Evolutionary conservation across 2,888 invertebrate genomes (phyloP).

Genomic region (Stenichneumon culpator): DNA sequence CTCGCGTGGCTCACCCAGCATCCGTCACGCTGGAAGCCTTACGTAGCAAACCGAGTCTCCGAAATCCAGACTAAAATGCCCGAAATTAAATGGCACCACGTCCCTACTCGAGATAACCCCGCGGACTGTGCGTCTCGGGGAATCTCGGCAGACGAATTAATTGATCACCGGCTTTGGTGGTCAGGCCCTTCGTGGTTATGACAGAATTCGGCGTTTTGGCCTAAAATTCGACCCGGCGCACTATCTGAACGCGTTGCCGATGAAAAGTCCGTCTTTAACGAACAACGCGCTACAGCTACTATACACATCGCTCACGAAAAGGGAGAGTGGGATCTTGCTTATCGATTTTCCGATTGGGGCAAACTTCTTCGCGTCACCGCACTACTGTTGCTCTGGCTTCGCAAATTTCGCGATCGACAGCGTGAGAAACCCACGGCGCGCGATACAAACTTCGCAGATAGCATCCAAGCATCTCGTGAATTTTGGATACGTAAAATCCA

Average conservation of each 20-base stretch:
- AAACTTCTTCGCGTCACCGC: slow-evolving; percentile 50
- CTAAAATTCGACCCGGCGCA: slow-evolving; percentile 5
- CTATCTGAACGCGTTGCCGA: background rate
- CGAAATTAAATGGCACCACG: slow-evolving; percentile 73
- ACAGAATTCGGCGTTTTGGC: slow-evolving; percentile 34
- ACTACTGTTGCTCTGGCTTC: background rate
- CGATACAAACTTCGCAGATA: background rate
- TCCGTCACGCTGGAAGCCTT: slow-evolving; percentile 67
- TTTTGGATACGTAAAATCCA: slow-evolving; percentile 27
- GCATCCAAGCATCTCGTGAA: slow-evolving; percentile 6
- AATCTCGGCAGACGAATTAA: slow-evolving; percentile 60
- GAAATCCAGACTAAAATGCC: slow-evolving; percentile 74
- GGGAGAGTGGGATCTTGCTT: slow-evolving; percentile 19
- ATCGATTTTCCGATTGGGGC: slow-evolving; percentile 36
- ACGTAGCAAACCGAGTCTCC: slow-evolving; percentile 75
- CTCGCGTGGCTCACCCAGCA: slow-evolving; percentile 71
- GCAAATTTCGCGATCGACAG: background rate
- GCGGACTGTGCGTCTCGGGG: slow-evolving; percentile 78
- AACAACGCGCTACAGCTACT: background rate
- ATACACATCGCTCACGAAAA: background rate
- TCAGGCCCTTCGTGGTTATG: slow-evolving; percentile 68
- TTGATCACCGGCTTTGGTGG: slow-evolving; percentile 69
- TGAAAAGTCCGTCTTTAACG: background rate
- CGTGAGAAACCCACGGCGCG: background rate
- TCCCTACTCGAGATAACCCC: slow-evolving; percentile 74